Base-by-base conservation (phyloP, 2,888 invertebrate genomes). In the Aleiodes alternator region DNA sequence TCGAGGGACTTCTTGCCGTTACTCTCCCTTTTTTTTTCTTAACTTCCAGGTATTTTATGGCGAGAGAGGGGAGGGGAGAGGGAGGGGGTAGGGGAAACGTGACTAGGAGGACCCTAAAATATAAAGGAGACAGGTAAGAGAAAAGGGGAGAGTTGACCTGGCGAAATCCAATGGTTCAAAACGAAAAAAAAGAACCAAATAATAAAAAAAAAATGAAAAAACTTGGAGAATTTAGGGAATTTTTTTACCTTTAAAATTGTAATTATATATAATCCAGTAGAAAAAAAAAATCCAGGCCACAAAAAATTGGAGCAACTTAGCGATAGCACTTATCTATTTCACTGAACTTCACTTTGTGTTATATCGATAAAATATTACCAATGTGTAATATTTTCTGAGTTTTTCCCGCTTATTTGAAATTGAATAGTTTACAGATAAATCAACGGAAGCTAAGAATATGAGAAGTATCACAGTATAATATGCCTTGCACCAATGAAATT, bases 101-200 rank as follows among this genome's bases (percentile, higher is more conserved):
- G 38, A 14, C 48, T 64, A 64, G 16, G 29, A 57, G 48, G 64
- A 48, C 23, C 43, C 64, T 64, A 38, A 38, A 38, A 61, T 61
- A 23, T 43, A 48, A 48, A 16, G 64, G 64, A 23, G 23, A 12
- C 14, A 64, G 64, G 64, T 64, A 64, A 34, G 2, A 57, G 16
- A 31, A 57, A 43, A 9, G 43, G 43, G 43, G 16, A 43, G 48
- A 64, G 34, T 64, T 64, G 64, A 48, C 64, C 64, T 43, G 64
- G 64, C 64, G 43, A 64, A 64, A 64, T 38, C 38, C 38, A 61
- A 59, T 34, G 38, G 61, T 38, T 34, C 9, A 1, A 53, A 8
- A 38, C 38, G 5, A 38, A 43, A 43, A 43, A 11, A 43, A 43
- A 7, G 7, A 43, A 43, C 9, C 4, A 43, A 43, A 43, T 38